These are phyloP conservation scores for Brachymystax lenok DNA, from an alignment of 2,797 vertebrate genomes.

Conservation along the genomic window DNA sequence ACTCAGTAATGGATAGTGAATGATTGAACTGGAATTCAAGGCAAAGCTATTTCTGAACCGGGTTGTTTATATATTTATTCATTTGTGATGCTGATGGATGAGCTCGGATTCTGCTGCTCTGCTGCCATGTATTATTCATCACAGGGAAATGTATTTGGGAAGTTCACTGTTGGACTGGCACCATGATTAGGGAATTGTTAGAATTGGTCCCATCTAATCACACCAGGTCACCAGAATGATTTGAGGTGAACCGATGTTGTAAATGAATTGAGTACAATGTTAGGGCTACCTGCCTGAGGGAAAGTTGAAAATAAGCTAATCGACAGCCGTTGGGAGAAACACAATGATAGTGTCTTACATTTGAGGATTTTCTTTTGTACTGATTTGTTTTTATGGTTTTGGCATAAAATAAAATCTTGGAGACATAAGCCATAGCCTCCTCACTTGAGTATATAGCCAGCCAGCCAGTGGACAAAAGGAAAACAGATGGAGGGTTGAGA, in stretches of 20 bases:
- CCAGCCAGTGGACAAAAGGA: conserved; percentile 27
- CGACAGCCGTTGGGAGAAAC: neutral
- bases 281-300: conserved; percentile 11
- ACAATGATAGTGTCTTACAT: neutral
- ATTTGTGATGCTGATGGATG: conserved; percentile 55
- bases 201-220: conserved; percentile 47
- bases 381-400: neutral
- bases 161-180: conserved; percentile 40
- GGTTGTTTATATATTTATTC: conserved; percentile 58
- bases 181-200: conserved; percentile 38
- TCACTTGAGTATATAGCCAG: conserved; percentile 16
- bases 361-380: neutral
- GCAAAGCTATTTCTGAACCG: conserved; percentile 42
- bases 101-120: conserved; percentile 43
- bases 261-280: conserved; percentile 35
- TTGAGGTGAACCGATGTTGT: conserved; percentile 31
- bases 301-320: conserved; percentile 1
- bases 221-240: conserved; percentile 34
- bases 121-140: conserved; percentile 59
- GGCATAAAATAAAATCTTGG: neutral
- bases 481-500: conserved; percentile 42
- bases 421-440: neutral
- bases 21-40: conserved; percentile 51
- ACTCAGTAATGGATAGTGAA: conserved; percentile 21
- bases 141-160: conserved; percentile 40